Base-by-base conservation (phyloP, 2,113 vertebrate genomes). In the Sterna hirundo region DNA sequence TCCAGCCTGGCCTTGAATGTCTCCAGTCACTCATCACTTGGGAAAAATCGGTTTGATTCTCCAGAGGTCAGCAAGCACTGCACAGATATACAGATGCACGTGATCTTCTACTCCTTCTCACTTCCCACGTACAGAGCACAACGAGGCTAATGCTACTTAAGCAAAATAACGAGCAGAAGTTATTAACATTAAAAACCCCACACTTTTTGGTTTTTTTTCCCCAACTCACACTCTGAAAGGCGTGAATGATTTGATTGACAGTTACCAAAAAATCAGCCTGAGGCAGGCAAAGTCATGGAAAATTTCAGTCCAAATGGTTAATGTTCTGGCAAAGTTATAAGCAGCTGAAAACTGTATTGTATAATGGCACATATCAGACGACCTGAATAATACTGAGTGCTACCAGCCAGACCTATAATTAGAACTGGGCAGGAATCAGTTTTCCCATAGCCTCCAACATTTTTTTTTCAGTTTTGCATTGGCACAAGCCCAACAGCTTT, bases 321-420 rank as follows among this genome's bases (percentile, higher is more conserved):
- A 93, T 91, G 22, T 72, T 91, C 91, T 96, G 78, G 15, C 44
- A 82, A 68, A 83, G 49, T 42, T 82, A 68, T 78, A 88, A 87
- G 49, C 58, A 83, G 54, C 87, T 90, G 74, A 94, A 94, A 95
- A 87, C 30, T 72, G 30, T 79, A 69, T 76, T 79, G 46, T 87
- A 80, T 80, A 93, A 91, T 74, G 27, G 32, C 58, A 80, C 66
- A 52, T 94, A 85, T 94, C 85, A 89, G 83, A 79, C 54, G 15
- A 92, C 78, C 78, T 93, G 90, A 83, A 77, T 90, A 95, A 90
- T 44, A 85, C 1, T 4, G 49, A 90, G 70, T 66, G 66, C 54
- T 95, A 95, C 96, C 79, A 95, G 79, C 81, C 92, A 93, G 87
- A 76, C 22, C 46, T 94, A 95, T 94, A 91, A 96, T 94, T 90